phyloP scores from a whole-genome alignment of 2,113 vertebrate genomes.

The Toxotes jaculatrix region DNA sequence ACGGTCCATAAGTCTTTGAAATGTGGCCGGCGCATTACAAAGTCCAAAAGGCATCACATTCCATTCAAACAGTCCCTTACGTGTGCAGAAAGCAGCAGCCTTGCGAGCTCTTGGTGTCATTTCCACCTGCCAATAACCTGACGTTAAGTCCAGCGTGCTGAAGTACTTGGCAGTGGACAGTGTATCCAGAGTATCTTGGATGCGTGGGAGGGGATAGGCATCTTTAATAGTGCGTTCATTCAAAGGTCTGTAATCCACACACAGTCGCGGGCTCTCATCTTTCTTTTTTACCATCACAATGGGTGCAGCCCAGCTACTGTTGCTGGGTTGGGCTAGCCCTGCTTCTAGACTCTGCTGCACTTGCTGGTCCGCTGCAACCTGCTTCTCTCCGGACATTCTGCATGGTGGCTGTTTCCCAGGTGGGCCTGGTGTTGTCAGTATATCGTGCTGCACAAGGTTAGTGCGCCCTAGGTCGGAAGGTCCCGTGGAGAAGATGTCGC shows the following conservation, averaged over 20 bases:
- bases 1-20: background rate
- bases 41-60: too few relatives aligned
- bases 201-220: too few relatives aligned
- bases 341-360: conserved; percentile 14
- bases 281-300: conserved; percentile 56
- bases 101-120: background rate
- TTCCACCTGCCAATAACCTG: background rate
- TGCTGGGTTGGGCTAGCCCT: background rate
- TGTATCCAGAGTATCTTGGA: too few relatives aligned
- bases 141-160: background rate
- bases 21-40: too few relatives aligned
- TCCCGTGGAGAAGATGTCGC: background rate
- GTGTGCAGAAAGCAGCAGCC: too few relatives aligned
- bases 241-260: conserved; percentile 37
- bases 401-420: too few relatives aligned
- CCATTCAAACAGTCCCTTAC: too few relatives aligned
- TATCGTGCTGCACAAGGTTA: conserved; percentile 31
- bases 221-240: conserved; percentile 43
- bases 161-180: too few relatives aligned
- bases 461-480: conserved; percentile 31
- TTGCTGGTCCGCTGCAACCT: conserved; percentile 23
- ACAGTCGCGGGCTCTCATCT: background rate
- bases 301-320: conserved; percentile 45
- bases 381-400: background rate
- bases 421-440: too few relatives aligned